Percentiles rank a stretch among this genome's conserved stretches.
phyloP scores from a whole-genome alignment of 2,113 vertebrate species.

The Charadrius vociferus region DNA sequence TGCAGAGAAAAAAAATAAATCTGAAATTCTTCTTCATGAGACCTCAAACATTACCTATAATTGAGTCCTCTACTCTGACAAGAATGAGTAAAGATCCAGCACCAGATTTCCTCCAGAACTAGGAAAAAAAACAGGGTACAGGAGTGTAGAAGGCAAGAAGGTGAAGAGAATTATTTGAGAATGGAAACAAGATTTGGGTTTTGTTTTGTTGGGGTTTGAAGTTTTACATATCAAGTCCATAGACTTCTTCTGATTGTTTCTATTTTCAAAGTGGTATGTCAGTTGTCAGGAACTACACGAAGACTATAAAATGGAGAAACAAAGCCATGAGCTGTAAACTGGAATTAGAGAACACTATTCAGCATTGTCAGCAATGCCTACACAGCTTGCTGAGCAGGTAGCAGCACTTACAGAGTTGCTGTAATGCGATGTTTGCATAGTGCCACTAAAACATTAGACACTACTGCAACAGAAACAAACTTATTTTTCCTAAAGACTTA shows the following conservation, averaged over 20 bases:
- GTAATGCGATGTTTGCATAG: background rate
- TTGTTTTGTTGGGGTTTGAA: background rate
- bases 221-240: background rate
- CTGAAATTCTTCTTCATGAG: background rate
- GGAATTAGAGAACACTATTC: background rate
- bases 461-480: background rate
- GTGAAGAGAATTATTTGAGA: background rate
- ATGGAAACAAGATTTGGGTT: background rate
- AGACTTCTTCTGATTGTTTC: background rate
- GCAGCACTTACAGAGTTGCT: background rate
- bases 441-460: background rate
- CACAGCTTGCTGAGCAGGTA: background rate
- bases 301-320: background rate
- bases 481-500: accelerated
- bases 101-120: background rate
- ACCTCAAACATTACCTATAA: background rate
- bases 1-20: background rate
- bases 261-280: background rate
- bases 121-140: background rate
- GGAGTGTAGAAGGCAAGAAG: background rate
- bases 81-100: background rate
- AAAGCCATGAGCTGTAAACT: background rate
- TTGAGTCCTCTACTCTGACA: background rate
- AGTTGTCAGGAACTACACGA: background rate
- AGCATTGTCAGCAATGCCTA: background rate